A percentile compares a stretch with the other conserved stretches of the same genome.
phyloP scores from a whole-genome alignment of 2,888 invertebrate species.

The Lacanobia wlatinum region DNA sequence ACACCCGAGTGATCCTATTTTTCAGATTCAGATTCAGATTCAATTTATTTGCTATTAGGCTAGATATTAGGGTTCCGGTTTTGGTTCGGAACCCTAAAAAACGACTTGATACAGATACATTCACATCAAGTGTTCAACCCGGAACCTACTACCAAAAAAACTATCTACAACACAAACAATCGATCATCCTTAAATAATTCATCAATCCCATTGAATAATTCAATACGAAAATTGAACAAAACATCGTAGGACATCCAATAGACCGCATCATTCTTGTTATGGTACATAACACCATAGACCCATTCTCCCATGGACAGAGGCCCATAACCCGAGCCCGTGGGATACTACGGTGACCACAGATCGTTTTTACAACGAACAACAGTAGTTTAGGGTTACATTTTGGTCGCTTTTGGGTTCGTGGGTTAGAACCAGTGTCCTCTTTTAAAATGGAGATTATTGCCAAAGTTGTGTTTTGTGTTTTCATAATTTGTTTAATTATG shows the following conservation, averaged over 20 bases:
- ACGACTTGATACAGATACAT: not conserved
- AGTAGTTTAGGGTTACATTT: conserved; percentile 64
- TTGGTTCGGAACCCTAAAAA: too few species aligned
- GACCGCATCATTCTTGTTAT: conserved; percentile 44
- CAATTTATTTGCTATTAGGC: too few species aligned
- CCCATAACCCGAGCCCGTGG: conserved; percentile 68
- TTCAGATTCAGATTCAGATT: too few species aligned
- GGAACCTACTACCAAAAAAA: not conserved
- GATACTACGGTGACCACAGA: conserved; percentile 64
- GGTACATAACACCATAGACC: conserved; percentile 44
- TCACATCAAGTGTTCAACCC: not conserved
- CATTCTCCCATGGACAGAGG: conserved; percentile 60
- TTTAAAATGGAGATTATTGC: not conserved
- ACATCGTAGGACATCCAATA: conserved; percentile 24
- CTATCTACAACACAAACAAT: not conserved
- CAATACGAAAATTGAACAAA: conserved; percentile 41
- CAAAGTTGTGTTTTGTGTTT: not conserved
- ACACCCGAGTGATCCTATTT: too few species aligned
- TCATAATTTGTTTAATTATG: conserved; percentile 3
- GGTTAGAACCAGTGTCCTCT: conserved; percentile 3
- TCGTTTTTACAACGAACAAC: conserved; percentile 61
- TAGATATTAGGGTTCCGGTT: too few species aligned
- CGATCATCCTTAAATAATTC: conserved; percentile 29
- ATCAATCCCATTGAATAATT: conserved; percentile 41
- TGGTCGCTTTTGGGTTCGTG: conserved; percentile 26